Conservation (phyloP, 2,888 invertebrate genomes). For the Mythimna loreyi region DNA sequence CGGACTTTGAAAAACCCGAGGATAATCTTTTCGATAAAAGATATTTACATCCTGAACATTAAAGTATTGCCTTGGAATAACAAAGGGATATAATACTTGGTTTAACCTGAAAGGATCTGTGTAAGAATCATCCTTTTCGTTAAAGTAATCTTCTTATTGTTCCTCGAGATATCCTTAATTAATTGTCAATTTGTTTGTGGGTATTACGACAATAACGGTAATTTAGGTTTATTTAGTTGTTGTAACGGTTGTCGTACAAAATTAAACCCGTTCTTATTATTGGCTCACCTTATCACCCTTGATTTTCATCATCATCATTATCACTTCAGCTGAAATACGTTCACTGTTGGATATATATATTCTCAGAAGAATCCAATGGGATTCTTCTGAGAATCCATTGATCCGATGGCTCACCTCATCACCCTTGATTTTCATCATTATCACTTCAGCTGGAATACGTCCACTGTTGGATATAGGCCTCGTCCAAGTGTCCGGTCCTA, state of each 20-base stretch:
- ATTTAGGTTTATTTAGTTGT: not conserved
- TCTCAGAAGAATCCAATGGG: no score
- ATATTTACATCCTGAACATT: constrained; percentile 10
- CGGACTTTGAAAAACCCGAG: not conserved
- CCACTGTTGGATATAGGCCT: no score
- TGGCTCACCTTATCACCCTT: no score
- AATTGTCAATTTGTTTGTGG: constrained; percentile 1
- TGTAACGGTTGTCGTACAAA: no score
- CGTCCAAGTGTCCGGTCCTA: no score
- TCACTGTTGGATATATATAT: no score
- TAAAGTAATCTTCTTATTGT: constrained; percentile 25
- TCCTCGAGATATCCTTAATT: constrained; percentile 2
- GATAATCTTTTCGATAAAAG: constrained; percentile 6
- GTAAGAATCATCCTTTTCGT: constrained; percentile 20
- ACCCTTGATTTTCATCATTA: no score
- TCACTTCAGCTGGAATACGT: no score
- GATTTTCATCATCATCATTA: no score
- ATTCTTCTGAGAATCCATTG: no score
- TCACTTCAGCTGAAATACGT: no score
- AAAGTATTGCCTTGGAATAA: constrained; percentile 6
- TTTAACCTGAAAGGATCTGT: constrained; percentile 25
- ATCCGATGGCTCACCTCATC: no score
- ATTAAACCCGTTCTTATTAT: not conserved
- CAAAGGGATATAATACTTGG: constrained; percentile 21
- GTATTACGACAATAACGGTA: not conserved